A percentile compares a stretch with the other conserved stretches of the same genome.
Evolutionary conservation across 2,888 invertebrate genomes (phyloP).

Genomic region (Oscheius sp.): DNA sequence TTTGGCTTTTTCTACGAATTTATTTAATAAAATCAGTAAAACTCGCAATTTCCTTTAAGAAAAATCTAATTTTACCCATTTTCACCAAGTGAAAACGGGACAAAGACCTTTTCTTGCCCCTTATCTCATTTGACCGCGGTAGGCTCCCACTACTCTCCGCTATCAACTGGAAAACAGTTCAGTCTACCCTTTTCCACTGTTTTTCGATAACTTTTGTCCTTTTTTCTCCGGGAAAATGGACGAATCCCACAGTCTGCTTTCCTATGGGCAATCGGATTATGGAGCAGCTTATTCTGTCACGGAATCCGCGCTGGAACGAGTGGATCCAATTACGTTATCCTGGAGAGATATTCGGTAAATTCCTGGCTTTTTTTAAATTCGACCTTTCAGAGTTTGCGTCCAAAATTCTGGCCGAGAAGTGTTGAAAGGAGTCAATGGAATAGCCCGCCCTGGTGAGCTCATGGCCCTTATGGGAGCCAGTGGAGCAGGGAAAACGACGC

Average conservation of each 20-base stretch:
- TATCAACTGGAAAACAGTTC: no score
- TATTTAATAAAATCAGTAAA: no score
- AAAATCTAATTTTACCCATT: no score
- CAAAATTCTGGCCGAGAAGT: slow-evolving; percentile 38
- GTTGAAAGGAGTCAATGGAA: slow-evolving; percentile 57
- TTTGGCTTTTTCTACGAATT: no score
- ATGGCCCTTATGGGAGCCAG: slow-evolving; percentile 74
- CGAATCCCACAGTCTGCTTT: slow-evolving; percentile 53
- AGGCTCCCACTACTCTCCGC: no score
- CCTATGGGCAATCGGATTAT: slow-evolving; percentile 51
- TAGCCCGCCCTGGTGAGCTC: slow-evolving; percentile 67
- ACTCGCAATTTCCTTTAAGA: no score
- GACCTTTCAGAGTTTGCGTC: slow-evolving; percentile 40
- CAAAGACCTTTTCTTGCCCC: no score
- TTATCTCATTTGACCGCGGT: no score
- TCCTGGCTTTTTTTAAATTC: background rate
- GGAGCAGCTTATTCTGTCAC: slow-evolving; percentile 51
- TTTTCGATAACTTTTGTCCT: no score
- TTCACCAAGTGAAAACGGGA: no score
- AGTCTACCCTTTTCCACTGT: no score
- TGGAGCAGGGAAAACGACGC: slow-evolving; percentile 93
- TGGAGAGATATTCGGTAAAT: slow-evolving; percentile 61
- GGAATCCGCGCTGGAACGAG: slow-evolving; percentile 51
- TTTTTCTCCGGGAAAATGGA: slow-evolving; percentile 22
- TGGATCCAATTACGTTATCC: slow-evolving; percentile 60